Percentiles rank a stretch among this genome's conserved stretches.
Evolutionary conservation across 2,797 vertebrate species (phyloP).

Genomic region (Erpetoichthys calabaricus): DNA sequence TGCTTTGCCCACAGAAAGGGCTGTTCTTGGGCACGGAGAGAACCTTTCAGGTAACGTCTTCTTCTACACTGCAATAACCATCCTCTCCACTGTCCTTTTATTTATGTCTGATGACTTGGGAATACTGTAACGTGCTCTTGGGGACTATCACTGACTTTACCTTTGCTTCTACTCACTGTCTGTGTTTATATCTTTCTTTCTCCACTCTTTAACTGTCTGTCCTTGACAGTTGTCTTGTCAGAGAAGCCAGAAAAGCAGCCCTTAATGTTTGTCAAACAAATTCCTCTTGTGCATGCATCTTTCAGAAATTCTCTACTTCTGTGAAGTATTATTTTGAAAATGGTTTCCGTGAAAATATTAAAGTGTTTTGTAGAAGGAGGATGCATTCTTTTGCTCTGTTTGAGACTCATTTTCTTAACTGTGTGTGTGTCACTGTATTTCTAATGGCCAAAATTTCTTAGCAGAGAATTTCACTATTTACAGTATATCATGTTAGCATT

Average conservation of each 20-base stretch:
- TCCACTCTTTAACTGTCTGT: neutral
- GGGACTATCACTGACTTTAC: neutral
- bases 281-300: slow-evolving; percentile 21
- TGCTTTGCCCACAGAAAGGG: slow-evolving; percentile 58
- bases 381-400: slow-evolving; percentile 14
- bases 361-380: slow-evolving; percentile 48
- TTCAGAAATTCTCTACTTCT: slow-evolving; percentile 48
- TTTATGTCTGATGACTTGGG: slow-evolving; percentile 25
- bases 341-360: slow-evolving; percentile 59
- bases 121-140: slow-evolving; percentile 20
- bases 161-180: slow-evolving; percentile 20
- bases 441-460: slow-evolving; percentile 8
- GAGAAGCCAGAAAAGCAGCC: slow-evolving; percentile 17
- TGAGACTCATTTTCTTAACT: slow-evolving; percentile 9
- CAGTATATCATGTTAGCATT: no score
- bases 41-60: slow-evolving; percentile 44
- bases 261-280: slow-evolving; percentile 31
- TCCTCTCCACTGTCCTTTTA: slow-evolving; percentile 8
- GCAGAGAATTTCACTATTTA: no score
- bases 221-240: neutral
- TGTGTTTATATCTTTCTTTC: slow-evolving; percentile 4
- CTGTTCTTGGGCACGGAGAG: slow-evolving; percentile 47
- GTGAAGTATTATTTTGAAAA: slow-evolving; percentile 53
- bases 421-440: neutral
- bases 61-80: slow-evolving; percentile 16